These are phyloP conservation scores for Eilema sororculum DNA, from an alignment of 2,888 invertebrate species.

Conservation along the genomic window DNA sequence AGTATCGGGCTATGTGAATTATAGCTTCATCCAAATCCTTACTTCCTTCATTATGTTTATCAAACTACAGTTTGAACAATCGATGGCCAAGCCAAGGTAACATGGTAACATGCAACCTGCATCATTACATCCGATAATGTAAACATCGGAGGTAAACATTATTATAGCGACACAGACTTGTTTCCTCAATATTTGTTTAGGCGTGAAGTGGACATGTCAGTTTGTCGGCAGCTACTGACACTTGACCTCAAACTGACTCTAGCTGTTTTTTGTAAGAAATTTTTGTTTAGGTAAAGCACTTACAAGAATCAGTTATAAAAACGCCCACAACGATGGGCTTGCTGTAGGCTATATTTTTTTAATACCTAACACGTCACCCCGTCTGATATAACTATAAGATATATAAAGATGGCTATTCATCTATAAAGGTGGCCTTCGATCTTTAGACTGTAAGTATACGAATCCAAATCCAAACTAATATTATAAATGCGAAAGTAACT, in stretches of 20 bases:
- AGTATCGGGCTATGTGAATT: not conserved
- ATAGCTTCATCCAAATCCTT: not conserved
- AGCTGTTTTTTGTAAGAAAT: constrained; percentile 24
- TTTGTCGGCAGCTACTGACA: constrained; percentile 37
- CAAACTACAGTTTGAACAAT: not conserved
- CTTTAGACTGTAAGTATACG: too few relatives aligned
- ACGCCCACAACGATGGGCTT: not conserved
- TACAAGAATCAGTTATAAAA: not conserved
- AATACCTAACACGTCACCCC: not conserved
- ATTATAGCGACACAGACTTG: constrained; percentile 61
- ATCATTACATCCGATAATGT: constrained; percentile 60
- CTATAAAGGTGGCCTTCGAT: too few relatives aligned
- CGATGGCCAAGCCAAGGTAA: constrained; percentile 9
- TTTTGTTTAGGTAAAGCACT: constrained; percentile 23
- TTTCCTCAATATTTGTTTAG: constrained; percentile 72
- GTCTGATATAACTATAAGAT: too few relatives aligned
- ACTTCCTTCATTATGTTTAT: not conserved
- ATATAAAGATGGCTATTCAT: too few relatives aligned
- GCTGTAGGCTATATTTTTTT: not conserved
- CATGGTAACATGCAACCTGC: constrained; percentile 50
- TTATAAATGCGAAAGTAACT: too few relatives aligned
- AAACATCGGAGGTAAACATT: constrained; percentile 65
- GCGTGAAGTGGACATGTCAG: constrained; percentile 54
- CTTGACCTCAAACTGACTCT: constrained; percentile 46
- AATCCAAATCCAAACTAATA: too few relatives aligned